Base-by-base conservation (phyloP, 2,113 vertebrate genomes). In the Thunnus thynnus region DNA sequence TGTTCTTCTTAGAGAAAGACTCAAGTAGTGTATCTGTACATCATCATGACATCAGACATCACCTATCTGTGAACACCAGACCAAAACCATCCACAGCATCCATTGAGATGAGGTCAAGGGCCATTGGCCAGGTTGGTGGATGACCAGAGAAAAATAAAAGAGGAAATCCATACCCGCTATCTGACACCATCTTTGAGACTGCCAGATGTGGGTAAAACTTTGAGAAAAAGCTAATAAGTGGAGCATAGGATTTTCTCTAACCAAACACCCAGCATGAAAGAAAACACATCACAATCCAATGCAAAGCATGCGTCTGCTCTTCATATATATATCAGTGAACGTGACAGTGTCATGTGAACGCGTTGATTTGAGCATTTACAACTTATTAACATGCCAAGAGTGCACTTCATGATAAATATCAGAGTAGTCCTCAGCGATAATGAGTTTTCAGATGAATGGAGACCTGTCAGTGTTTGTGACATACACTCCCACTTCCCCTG, bases 391-490 rank as follows among this genome's bases (percentile, higher is more conserved):
- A 86, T 83, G 60, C 76, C 36, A 32, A 3, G 36, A 66, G 76
- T 72, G 63, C 61, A 72, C 60, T 55, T 48, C 11, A 48, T 83
- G 65, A 80, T 78, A 32, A 71, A 84, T 81, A 83, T 76, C 67
- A 76, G 57, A 66, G 73, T 17, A 72, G 72, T 81, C 66, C 63
- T 83, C 60, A 77, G 69, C n/a, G 52, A 61, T 86, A 84, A 92
- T 64, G 58, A 83, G 46, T 64, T 76, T 60, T 85, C 57, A 75
- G 76, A 90, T 79, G 54, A 80, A 92, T 84, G 78, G 66, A 84
- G 80, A 69, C 62, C 60, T 62, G 82, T 78, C 77, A 65, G 72
- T 51, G 62, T 74, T 61, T 0, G 11, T 77, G 80, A 84, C 83
- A 73, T 79, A 62, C 27, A 52, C 64, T 66, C 63, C 46, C 62